These are phyloP conservation scores for Zaprionus lineosus DNA, from an alignment of 2,888 invertebrate species.

Conservation along the genomic window DNA sequence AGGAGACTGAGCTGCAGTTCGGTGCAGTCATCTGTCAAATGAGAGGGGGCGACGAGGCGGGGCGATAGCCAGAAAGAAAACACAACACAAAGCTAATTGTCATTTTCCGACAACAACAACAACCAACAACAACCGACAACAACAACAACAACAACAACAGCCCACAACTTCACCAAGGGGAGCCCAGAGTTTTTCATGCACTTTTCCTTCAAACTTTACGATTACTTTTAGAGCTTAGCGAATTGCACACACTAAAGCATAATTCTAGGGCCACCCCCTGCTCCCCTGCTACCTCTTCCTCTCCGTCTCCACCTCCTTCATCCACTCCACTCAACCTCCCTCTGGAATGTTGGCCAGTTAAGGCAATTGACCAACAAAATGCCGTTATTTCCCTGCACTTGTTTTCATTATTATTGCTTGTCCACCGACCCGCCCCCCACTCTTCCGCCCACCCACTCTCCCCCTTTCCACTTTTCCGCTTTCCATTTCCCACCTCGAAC, in stretches of 20 bases:
- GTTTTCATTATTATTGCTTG: constrained; percentile 33
- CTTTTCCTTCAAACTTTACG: constrained; percentile 35
- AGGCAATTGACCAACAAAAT: constrained; percentile 27
- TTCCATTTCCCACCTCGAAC: no score
- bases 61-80: constrained; percentile 13
- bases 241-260: constrained; percentile 60
- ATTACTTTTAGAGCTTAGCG: constrained; percentile 25
- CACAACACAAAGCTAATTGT: constrained; percentile 62
- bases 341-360: constrained; percentile 8
- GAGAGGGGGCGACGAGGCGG: constrained; percentile 21
- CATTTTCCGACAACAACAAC: constrained; percentile 72
- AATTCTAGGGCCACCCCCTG: no score
- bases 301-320: neutral
- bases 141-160: constrained; percentile 11
- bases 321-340: no score
- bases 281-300: neutral
- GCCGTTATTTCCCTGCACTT: constrained; percentile 52
- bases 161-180: constrained; percentile 30
- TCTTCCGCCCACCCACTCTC: no score
- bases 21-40: constrained; percentile 71
- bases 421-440: no score
- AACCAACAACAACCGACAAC: constrained; percentile 10
- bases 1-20: no score
- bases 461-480: no score
- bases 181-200: constrained; percentile 30